Percentiles rank a stretch among this genome's conserved stretches.
These are phyloP conservation scores for Kradibia gibbosae DNA, from an alignment of 1,140 invertebrate species.

Conservation along the genomic window DNA sequence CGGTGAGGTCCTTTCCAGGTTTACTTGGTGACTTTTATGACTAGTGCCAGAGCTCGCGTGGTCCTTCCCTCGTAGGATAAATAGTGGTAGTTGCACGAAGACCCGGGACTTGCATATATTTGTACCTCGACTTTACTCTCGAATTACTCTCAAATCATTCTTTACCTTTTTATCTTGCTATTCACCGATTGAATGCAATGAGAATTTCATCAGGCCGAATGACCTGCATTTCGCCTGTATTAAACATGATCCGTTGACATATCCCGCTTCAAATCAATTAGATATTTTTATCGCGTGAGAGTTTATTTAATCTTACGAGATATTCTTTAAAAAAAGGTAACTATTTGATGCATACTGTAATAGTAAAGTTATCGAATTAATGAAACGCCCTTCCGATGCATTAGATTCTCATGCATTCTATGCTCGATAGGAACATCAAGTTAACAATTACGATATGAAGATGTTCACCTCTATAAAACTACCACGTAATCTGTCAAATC, in stretches of 20 bases:
- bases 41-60: not conserved
- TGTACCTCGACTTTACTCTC: too few species aligned
- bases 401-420: too few species aligned
- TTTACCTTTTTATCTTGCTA: not conserved
- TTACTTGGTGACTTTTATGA: slow-evolving; percentile 38
- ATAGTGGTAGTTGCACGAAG: not conserved
- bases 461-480: too few species aligned
- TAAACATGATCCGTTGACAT: not conserved
- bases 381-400: not conserved
- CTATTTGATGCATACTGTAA: too few species aligned
- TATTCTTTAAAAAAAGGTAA: too few species aligned
- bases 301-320: not conserved
- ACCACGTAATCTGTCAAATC: not conserved
- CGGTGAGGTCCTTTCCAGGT: slow-evolving; percentile 5
- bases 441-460: too few species aligned
- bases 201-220: slow-evolving; percentile 17
- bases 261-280: not conserved
- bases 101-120: not conserved
- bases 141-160: slow-evolving; percentile 36
- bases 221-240: not conserved
- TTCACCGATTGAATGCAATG: not conserved
- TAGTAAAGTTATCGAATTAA: too few species aligned
- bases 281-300: not conserved
- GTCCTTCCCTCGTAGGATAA: not conserved
- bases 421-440: too few species aligned